phyloP scores from a whole-genome alignment of 2,888 invertebrate species.

The Sycophila texana region DNA sequence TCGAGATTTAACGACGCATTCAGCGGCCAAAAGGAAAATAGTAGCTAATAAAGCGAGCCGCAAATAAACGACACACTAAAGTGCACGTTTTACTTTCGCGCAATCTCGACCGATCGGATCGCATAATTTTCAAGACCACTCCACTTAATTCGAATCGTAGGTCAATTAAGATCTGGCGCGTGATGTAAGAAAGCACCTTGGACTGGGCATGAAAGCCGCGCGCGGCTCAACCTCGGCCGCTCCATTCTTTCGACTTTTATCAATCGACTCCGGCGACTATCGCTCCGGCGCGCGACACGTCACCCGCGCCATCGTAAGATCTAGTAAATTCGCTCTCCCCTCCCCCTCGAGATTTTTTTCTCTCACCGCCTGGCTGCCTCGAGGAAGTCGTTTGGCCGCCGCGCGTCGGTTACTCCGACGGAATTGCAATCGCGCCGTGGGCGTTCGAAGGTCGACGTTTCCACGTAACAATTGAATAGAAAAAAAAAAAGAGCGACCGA shows the following conservation, averaged over 20 bases:
- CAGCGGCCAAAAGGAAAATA: too few species aligned
- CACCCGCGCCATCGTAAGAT: not conserved
- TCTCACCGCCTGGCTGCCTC: not conserved
- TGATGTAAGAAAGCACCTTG: not conserved
- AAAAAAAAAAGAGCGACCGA: not conserved
- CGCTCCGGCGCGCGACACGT: not conserved
- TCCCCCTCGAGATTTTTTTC: not conserved
- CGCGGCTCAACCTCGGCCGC: not conserved
- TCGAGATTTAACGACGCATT: too few species aligned
- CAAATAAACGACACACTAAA: too few species aligned
- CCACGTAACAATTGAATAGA: constrained; percentile 28
- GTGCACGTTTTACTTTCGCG: too few species aligned
- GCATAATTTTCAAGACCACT: not conserved
- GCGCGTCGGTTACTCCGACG: not conserved
- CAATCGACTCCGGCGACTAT: not conserved
- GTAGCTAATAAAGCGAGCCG: too few species aligned
- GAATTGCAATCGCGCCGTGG: constrained; percentile 6
- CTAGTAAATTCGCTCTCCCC: not conserved
- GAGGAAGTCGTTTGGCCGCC: not conserved
- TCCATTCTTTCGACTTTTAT: constrained; percentile 7
- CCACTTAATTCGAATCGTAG: not conserved
- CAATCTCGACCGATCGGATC: not conserved
- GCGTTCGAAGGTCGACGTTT: constrained; percentile 10
- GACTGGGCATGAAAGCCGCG: not conserved
- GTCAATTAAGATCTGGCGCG: not conserved